These are phyloP conservation scores for Enteromius fasciolatus DNA, from an alignment of 2,797 vertebrate species.

Conservation along the genomic window DNA sequence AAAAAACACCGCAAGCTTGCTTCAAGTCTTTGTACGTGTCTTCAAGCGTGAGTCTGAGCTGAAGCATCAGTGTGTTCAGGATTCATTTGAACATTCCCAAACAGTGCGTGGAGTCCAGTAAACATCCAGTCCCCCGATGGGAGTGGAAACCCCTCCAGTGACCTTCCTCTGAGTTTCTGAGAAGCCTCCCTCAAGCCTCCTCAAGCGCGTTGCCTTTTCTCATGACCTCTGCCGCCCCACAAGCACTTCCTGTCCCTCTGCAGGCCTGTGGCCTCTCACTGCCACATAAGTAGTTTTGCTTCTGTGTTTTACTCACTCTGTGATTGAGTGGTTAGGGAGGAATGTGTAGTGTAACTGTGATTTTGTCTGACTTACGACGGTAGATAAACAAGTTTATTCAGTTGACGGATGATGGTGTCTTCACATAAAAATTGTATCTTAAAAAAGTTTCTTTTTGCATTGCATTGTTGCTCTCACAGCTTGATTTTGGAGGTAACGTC, in stretches of 20 bases:
- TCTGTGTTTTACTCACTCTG: conserved; percentile 26
- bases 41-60: neutral
- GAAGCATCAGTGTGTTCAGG: conserved; percentile 50
- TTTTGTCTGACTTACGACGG: neutral
- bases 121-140: conserved; percentile 52
- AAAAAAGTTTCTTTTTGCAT: neutral
- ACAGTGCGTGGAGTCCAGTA: conserved; percentile 62
- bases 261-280: conserved; percentile 54
- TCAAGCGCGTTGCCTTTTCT: conserved; percentile 69
- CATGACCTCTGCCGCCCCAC: conserved; percentile 73
- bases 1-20: neutral
- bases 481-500: neutral
- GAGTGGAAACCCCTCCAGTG: conserved; percentile 47
- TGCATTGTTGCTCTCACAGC: neutral
- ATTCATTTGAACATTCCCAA: conserved; percentile 67
- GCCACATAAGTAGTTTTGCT: conserved; percentile 56
- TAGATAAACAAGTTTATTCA: neutral
- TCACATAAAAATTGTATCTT: conserved; percentile 1
- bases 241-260: conserved; percentile 74
- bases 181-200: conserved; percentile 54
- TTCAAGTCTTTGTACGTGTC: neutral
- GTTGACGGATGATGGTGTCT: neutral
- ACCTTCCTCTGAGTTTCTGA: conserved; percentile 49
- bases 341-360: conserved; percentile 21
- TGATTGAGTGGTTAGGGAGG: conserved; percentile 11